A percentile compares a stretch with the other conserved stretches of the same genome.
Conservation (phyloP, 2,113 vertebrate species). For the Gambusia holbrooki region DNA sequence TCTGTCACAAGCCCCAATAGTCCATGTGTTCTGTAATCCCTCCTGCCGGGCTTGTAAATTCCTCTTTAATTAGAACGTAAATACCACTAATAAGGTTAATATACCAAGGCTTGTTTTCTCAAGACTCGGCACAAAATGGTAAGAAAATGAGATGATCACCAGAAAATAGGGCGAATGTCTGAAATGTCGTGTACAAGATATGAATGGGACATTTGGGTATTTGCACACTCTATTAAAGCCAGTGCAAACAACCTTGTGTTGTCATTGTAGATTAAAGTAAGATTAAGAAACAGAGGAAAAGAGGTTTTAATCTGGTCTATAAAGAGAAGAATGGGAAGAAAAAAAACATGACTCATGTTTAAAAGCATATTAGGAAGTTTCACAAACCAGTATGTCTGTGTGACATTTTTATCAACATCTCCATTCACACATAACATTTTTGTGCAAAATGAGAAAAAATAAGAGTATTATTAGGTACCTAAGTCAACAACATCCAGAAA, state of each 20-base stretch:
- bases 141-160: slow-evolving; percentile 58
- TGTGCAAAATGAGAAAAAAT: no score
- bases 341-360: no score
- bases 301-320: no score
- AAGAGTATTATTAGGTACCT: no score
- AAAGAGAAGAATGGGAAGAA: no score
- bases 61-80: slow-evolving; percentile 76
- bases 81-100: slow-evolving; percentile 78
- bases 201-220: slow-evolving; percentile 3
- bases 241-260: slow-evolving; percentile 3
- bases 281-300: no score
- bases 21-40: slow-evolving; percentile 68
- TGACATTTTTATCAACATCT: no score
- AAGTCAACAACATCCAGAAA: no score
- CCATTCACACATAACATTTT: no score
- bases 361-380: no score
- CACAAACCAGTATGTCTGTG: no score
- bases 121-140: slow-evolving; percentile 37
- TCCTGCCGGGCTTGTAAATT: slow-evolving; percentile 70
- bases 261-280: no score
- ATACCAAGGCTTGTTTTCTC: slow-evolving; percentile 61
- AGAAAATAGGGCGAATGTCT: slow-evolving; percentile 34
- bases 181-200: slow-evolving; percentile 21
- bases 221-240: slow-evolving; percentile 11
- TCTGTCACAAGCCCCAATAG: slow-evolving; percentile 57